Base-by-base conservation (phyloP, 2,888 invertebrate species). In the Ichneumon xanthorius region DNA sequence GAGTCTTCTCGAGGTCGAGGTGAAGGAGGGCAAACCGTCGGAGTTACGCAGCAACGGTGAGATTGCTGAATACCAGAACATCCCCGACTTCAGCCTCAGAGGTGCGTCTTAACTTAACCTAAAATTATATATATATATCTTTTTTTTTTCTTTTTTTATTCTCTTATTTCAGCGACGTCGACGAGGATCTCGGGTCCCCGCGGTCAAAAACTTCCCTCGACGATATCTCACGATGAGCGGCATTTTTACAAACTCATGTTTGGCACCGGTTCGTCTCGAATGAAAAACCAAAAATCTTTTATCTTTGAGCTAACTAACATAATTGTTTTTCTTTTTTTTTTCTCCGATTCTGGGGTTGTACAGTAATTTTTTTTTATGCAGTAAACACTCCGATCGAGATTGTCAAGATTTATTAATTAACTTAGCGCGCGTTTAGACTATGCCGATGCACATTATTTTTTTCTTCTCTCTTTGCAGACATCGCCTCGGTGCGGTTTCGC, bases 401-500 rank as follows among this genome's bases (percentile, higher is more conserved):
- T 58, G 22, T 26, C 26, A 22, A 14, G 22, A 26, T 26, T 58
- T 48, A 0, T 48, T 48, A 48, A 48, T 48, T 48, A 48, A 48
- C 45, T 16, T 16, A 48, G 16, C 45, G 4, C 16, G 16, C 0
- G 16, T 5, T 14, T 16, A 4, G 14, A 48, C 45, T 1, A 48
- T 4, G 2, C 16, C 5, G 16, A 48, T 48, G 14, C 14, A 16
- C 14, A 48, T 48, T 16, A 48, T 48, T 48, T 1, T 33, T 63
- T 63, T 75, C 61, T 30, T 53, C 61, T n/a, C 70, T 78, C 65
- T 81, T 63, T 95, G 85, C 94, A 95, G 96, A 96, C 90, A 94
- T 96, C 48, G 95, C 96, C 88, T 88, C 93, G 9, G 94, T 97
- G 37, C 95, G 96, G 80, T 95, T 94, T 86, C 94, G 95, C 26